These are phyloP conservation scores for Reticulitermes lucifugus DNA, from an alignment of 2,888 invertebrate species.

Conservation along the genomic window DNA sequence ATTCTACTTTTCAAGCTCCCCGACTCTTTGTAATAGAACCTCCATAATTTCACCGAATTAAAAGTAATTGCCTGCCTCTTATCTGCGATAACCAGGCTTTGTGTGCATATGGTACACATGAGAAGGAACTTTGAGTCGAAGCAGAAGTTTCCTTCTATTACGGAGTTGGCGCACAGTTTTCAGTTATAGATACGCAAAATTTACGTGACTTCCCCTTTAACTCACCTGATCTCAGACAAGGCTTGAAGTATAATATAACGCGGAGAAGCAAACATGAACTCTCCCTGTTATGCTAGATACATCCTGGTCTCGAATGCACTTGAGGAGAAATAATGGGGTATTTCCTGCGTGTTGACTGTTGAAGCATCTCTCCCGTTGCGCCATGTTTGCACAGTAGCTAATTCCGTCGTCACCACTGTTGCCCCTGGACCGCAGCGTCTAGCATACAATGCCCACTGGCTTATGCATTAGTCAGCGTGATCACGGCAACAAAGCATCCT, in stretches of 20 bases:
- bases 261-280: background rate
- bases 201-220: background rate
- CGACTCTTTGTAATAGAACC: no score
- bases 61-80: no score
- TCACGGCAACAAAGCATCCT: background rate
- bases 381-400: conserved; percentile 3
- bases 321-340: conserved; percentile 10
- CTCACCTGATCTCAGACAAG: background rate
- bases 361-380: background rate
- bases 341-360: background rate
- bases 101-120: no score
- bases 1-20: no score
- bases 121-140: no score
- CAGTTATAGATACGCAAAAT: background rate
- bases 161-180: no score
- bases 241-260: background rate
- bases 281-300: background rate
- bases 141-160: no score
- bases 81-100: no score
- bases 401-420: background rate
- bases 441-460: background rate
- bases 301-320: background rate
- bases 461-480: conserved; percentile 11
- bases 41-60: no score
- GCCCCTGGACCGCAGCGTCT: background rate